These are phyloP conservation scores for Dromaius novaehollandiae DNA, from an alignment of 2,113 vertebrate species.

Conservation along the genomic window DNA sequence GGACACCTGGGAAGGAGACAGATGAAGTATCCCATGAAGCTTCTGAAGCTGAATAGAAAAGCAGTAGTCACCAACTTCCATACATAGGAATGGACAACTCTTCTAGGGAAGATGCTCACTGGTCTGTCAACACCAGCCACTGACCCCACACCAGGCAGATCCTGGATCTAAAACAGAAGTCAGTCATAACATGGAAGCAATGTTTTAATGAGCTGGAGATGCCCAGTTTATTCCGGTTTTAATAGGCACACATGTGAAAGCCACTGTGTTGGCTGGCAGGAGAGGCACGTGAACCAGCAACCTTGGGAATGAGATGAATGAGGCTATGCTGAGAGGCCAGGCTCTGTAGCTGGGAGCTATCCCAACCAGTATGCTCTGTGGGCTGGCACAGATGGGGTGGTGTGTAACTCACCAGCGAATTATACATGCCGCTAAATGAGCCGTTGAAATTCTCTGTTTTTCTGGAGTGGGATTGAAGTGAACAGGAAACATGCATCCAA, in stretches of 20 bases:
- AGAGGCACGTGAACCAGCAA: neutral
- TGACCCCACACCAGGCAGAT: neutral
- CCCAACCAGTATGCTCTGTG: constrained; percentile 1
- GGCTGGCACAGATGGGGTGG: constrained; percentile 22
- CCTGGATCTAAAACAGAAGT: neutral
- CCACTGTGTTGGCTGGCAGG: neutral
- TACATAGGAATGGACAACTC: neutral
- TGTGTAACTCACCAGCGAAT: constrained; percentile 8
- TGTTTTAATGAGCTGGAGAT: neutral
- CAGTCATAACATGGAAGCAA: neutral
- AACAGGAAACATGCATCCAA: neutral
- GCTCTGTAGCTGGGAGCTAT: constrained; percentile 1
- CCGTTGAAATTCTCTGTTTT: neutral
- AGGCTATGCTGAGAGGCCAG: rapidly evolving
- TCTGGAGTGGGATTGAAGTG: neutral
- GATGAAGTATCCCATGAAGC: neutral
- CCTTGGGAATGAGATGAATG: neutral
- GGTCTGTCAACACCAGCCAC: neutral
- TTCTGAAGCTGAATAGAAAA: neutral
- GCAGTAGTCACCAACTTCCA: neutral
- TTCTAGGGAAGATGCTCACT: neutral
- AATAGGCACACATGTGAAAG: neutral
- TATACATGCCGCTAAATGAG: constrained; percentile 21
- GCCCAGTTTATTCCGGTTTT: neutral
- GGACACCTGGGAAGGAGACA: neutral